Conservation (phyloP, 2,888 invertebrate species). For the Dusona sp. region DNA sequence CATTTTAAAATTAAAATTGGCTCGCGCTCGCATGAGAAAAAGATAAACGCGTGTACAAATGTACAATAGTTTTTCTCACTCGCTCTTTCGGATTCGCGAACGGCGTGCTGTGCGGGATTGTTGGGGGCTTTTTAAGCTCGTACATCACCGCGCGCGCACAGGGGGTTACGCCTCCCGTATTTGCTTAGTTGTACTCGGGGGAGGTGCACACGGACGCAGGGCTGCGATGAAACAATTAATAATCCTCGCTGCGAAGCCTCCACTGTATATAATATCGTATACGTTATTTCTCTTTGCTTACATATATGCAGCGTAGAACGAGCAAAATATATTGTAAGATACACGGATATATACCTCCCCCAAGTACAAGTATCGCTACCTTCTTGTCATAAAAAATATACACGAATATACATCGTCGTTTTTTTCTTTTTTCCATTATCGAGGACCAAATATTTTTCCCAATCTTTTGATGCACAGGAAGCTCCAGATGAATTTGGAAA, state of each 20-base stretch:
- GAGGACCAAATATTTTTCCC: not conserved
- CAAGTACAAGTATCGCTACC: not conserved
- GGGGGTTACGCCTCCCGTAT: constrained; percentile 83
- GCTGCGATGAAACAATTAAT: constrained; percentile 84
- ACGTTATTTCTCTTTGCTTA: constrained; percentile 21
- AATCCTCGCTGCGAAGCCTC: constrained; percentile 73
- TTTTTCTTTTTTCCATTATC: not conserved
- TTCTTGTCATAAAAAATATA: not conserved
- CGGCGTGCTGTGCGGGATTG: constrained; percentile 72
- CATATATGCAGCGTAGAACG: not conserved
- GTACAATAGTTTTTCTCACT: constrained; percentile 73
- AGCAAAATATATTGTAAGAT: not conserved
- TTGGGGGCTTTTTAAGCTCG: constrained; percentile 82
- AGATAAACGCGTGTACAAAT: constrained; percentile 41
- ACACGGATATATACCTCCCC: not conserved
- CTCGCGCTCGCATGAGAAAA: constrained; percentile 18
- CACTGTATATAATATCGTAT: constrained; percentile 25
- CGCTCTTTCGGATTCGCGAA: constrained; percentile 1
- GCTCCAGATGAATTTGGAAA: not conserved
- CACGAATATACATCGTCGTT: not conserved
- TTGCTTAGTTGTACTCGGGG: constrained; percentile 83
- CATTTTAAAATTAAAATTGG: constrained; percentile 64
- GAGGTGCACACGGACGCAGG: constrained; percentile 79
- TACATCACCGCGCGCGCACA: constrained; percentile 78
- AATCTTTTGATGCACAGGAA: not conserved